Evolutionary conservation across 2,113 vertebrate genomes (phyloP).

Genomic region (Pionites leucogaster): DNA sequence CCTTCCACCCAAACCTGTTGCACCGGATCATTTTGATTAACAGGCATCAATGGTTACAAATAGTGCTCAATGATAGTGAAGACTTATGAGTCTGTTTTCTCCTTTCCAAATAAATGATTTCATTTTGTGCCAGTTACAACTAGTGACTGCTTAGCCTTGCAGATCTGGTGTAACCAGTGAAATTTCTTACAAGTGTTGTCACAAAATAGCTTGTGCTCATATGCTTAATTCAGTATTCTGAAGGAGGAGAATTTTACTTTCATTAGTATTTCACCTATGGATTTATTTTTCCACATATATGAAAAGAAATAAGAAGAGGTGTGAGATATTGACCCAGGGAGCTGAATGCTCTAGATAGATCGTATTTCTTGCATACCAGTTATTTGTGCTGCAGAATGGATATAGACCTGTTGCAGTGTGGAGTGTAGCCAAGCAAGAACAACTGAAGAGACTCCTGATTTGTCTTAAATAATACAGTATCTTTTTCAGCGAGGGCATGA

Average conservation of each 20-base stretch:
- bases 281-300: background rate
- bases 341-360: background rate
- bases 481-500: background rate
- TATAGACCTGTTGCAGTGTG: background rate
- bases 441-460: background rate
- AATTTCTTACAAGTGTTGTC: background rate
- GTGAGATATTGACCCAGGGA: background rate
- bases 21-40: background rate
- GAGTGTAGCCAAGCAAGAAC: background rate
- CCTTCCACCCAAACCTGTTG: background rate
- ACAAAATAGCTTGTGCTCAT: background rate
- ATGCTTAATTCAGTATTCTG: background rate
- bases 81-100: background rate
- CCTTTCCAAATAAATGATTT: background rate
- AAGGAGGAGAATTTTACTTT: background rate
- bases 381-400: background rate
- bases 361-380: background rate
- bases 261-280: background rate
- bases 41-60: background rate
- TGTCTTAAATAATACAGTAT: background rate
- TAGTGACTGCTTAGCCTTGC: background rate
- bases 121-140: background rate
- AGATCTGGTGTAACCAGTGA: background rate
- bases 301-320: background rate
- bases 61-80: background rate